phyloP scores from a whole-genome alignment of 2,888 invertebrate genomes.

The Caenorhabditis virilis region DNA sequence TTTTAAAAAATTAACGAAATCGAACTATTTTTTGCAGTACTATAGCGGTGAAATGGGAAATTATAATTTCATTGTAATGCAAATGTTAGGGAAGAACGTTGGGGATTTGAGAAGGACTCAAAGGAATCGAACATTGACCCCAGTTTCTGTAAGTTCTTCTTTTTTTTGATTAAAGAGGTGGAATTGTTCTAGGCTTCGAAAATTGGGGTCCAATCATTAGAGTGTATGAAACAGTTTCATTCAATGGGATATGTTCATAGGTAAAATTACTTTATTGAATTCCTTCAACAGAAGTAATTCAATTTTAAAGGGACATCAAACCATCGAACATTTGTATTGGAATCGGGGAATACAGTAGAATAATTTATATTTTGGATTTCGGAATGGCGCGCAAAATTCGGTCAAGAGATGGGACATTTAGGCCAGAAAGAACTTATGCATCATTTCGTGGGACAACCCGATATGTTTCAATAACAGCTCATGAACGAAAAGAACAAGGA shows the following conservation, averaged over 20 bases:
- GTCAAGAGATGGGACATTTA: conserved; percentile 45
- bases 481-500: conserved; percentile 56
- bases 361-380: conserved; percentile 63
- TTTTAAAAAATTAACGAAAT: too few species aligned
- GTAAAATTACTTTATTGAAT: too few species aligned
- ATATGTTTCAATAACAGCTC: conserved; percentile 62
- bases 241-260: conserved; percentile 58
- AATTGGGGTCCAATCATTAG: conserved; percentile 54
- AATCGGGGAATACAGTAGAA: conserved; percentile 40
- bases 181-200: conserved; percentile 15
- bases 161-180: too few species aligned
- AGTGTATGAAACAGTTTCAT: conserved; percentile 56
- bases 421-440: conserved; percentile 56
- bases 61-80: conserved; percentile 63
- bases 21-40: conserved; percentile 32
- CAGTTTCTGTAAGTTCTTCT: neutral
- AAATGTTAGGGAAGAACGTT: conserved; percentile 60
- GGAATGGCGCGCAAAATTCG: conserved; percentile 53
- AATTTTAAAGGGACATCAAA: conserved; percentile 64
- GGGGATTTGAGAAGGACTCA: conserved; percentile 54
- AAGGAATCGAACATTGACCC: conserved; percentile 7
- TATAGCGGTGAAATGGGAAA: conserved; percentile 52
- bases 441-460: conserved; percentile 64
- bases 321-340: conserved; percentile 65
- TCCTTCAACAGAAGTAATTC: too few species aligned